Percentiles rank a stretch among this genome's conserved stretches.
Conservation (phyloP, 2,113 vertebrate species). For the Oxyura jamaicensis region DNA sequence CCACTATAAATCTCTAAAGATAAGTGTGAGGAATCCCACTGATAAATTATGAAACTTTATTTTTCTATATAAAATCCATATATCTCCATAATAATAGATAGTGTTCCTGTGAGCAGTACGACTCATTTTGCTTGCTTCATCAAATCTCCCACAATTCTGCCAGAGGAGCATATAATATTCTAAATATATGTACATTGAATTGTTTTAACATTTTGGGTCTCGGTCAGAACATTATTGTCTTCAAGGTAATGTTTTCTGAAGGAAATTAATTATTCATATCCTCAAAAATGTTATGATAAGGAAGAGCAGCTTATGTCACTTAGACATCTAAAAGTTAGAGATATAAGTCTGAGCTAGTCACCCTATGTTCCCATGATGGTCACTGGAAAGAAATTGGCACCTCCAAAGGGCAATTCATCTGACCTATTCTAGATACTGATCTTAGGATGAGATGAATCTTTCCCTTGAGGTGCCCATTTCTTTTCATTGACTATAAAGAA, state of each 20-base stretch:
- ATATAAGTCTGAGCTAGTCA: background rate
- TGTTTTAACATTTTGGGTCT: slow-evolving; percentile 19
- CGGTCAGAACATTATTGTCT: slow-evolving; percentile 9
- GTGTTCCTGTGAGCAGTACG: background rate
- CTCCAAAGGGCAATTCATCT: slow-evolving; percentile 14
- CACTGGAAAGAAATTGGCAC: slow-evolving; percentile 6
- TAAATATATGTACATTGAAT: background rate
- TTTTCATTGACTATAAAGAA: background rate
- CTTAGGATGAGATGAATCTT: background rate
- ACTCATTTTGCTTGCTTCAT: background rate
- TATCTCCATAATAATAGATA: background rate
- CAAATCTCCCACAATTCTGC: background rate
- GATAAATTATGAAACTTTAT: background rate
- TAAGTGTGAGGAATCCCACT: background rate
- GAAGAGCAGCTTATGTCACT: slow-evolving; percentile 24
- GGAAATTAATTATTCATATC: slow-evolving; percentile 44
- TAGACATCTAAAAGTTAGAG: slow-evolving; percentile 19
- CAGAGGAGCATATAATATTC: background rate
- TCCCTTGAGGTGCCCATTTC: slow-evolving; percentile 15
- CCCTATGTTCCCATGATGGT: background rate
- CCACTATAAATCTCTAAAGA: background rate
- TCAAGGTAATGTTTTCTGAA: slow-evolving; percentile 36
- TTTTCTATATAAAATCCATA: background rate
- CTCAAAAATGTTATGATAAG: slow-evolving; percentile 16
- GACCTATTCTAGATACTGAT: background rate